Conservation (phyloP, 30 jellyfish, hydroid and myxozoan species). For the Hydractinia symbiolongicarpus region DNA sequence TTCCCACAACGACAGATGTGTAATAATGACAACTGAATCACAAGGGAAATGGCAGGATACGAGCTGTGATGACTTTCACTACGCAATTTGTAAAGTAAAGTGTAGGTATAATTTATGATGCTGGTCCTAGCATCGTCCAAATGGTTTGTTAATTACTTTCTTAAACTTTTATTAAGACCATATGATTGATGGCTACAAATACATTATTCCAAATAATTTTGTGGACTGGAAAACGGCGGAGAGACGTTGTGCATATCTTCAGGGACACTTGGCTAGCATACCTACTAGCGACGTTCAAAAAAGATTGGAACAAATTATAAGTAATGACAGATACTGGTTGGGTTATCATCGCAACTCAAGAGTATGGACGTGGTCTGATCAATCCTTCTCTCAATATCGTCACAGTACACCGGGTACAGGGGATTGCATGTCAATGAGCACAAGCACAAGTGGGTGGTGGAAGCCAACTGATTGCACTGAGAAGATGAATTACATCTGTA, state of each 20-base stretch:
- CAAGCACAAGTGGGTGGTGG: background rate
- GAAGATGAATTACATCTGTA: background rate
- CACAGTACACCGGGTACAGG: background rate
- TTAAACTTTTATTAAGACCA: background rate
- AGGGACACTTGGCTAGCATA: constrained; percentile 6
- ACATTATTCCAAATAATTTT: background rate
- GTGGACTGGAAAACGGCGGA: constrained; percentile 5
- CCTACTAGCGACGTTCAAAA: constrained; percentile 1
- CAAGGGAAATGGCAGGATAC: background rate
- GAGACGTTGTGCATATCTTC: background rate
- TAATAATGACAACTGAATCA: background rate
- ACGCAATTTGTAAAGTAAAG: constrained; percentile 10
- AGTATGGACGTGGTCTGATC: constrained; percentile 6
- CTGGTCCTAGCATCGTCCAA: too few species aligned
- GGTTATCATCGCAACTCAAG: background rate
- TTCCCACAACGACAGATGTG: background rate
- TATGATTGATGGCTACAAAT: background rate
- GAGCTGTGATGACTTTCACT: background rate
- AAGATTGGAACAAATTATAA: background rate
- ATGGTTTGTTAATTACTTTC: background rate
- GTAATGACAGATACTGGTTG: background rate
- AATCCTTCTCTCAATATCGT: background rate
- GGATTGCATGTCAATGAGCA: background rate
- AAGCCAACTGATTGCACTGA: background rate
- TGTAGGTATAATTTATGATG: background rate